Base-by-base conservation (phyloP, 2,113 vertebrate genomes). In the Columba livia region DNA sequence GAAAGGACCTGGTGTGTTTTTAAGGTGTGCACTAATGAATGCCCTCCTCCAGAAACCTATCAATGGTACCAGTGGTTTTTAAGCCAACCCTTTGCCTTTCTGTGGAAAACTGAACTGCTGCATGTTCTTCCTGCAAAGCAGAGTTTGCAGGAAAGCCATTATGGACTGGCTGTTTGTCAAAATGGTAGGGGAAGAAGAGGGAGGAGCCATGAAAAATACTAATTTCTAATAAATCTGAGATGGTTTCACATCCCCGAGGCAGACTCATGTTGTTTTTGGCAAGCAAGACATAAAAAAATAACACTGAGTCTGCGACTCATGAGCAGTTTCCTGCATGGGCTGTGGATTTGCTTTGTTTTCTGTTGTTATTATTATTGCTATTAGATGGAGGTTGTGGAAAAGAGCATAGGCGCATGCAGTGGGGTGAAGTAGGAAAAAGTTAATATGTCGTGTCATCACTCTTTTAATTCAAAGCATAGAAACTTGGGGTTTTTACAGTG, bases 231-330 rank as follows among this genome's bases (percentile, higher is more conserved):
- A 97, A 95, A 97, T 97, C 64, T 0, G 58, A 85, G 82, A 88
- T 88, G 64, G n/a, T 93, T 94, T 95, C 96, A 94, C 90, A 95
- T 95, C 89, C 89, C 74, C 91, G 62, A 65, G 67, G 92, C 86
- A 96, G 87, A 89, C 73, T 97, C 81, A 74, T 97, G 93, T 97
- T 97, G 80, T 4, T 97, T 95, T 97, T 97, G 97, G 97, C 96
- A 10, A 54, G 89, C 64, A 94, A 14, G 38, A 88, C 69, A 48
- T 29, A 93, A 97, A 92, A 96, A 96, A 96, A 95, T 79, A 97
- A 97, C 88, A 95, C 88, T 61, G 90, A 96, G 84, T 95, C 96
- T 91, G 82, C 1, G 5, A 92, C 91, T 96, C 26, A 26, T 79
- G 91, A 96, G 94, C 89, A 77, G 95, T 92, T 97, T 97, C 96